Evolutionary conservation across 2,797 vertebrate genomes (phyloP), one percentile per base, ranked within the genome.

Genomic region (Discoglossus pictus): DNA sequence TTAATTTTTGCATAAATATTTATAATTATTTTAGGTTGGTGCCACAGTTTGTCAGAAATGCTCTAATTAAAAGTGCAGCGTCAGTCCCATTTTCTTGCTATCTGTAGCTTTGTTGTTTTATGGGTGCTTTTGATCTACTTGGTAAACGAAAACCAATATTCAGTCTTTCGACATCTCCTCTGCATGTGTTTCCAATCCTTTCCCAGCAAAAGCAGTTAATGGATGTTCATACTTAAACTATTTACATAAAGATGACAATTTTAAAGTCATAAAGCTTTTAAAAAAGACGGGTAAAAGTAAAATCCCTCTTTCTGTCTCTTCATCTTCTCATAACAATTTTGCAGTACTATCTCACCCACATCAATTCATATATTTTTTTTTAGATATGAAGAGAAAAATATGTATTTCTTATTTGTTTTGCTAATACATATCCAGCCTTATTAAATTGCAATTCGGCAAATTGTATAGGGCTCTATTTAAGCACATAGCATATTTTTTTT

Each of bases 111-210:
- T 52, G 52, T 48, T 36, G 64, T 75, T 73, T 81, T 82, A 74
- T 76, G 68, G 72, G 20, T 39, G 24, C 51, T 79, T 85, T 86
- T 83, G 77, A 82, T 86, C 80, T 81, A 73, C 59, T 40, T 51
- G 63, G 36, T 10, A 44, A 79, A 73, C 2, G 1, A 65, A 75
- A 77, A 65, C 48, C 36, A 59, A 40, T 75, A 66, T 70, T 75
- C 78, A 76, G 60, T 66, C 74, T 74, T 69, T 60, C 68, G 58
- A 69, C 21, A 61, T 77, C 15, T 20, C 63, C 75, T 39, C 54
- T 61, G 75, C 66, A 75, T 77, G 73, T 85, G 76, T 34, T 81
- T 79, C 52, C 48, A 78, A 80, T 83, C 85, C 51, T 71, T 21
- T 73, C 69, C 55, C 75, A 63, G 35, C 40, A 70, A 48, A 56